Evolutionary conservation across 2,113 vertebrate species (phyloP), one percentile per base, ranked within the genome.

Genomic region (Channa maculata): DNA sequence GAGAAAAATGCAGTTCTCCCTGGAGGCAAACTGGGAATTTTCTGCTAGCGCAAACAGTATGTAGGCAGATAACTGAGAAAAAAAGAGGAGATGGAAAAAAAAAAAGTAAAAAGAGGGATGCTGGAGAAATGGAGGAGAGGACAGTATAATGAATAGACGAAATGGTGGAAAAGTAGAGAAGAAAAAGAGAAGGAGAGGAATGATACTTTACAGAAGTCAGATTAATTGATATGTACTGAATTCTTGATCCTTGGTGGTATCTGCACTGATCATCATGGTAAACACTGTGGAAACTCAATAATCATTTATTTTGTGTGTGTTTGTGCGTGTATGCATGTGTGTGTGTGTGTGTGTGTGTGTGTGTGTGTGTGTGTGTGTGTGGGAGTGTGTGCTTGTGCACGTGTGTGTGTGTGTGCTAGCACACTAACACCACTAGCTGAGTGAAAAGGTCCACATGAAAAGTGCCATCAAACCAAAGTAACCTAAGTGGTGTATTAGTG

Each of bases 1-100:
- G 84, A 88, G 85, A 88, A 92, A 92, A 92, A 88, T 72, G 71
- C 70, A 78, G 55, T 83, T 86, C 77, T 85, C 84, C 85, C 84
- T 15, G 80, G 89, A 90, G 89, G 85, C 84, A 5, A 78, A 90
- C 73, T 75, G 72, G 77, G 76, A 80, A 87, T 75, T 80, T 87
- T 89, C 63, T 89, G 82, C 84, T 77, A 70, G 73, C 65, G 43
- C 85, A 91, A 90, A 91, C 85, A 85, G 80, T 88, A 84, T 91
- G 82, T 75, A 82, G 87, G 80, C 86, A 88, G 82, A 89, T 71
- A 83, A 68, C 77, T 48, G 65, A 80, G 76, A 80, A 61, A 63
- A 24, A 68, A 82, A 65, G 63, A 77, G 54, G 70, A 75, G 75
- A 79, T 82, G 70, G 81, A 59, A 87, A 70, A 78, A 82, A 81